Base-by-base conservation (phyloP, 2,113 vertebrate genomes). In the Cololabis saira region DNA sequence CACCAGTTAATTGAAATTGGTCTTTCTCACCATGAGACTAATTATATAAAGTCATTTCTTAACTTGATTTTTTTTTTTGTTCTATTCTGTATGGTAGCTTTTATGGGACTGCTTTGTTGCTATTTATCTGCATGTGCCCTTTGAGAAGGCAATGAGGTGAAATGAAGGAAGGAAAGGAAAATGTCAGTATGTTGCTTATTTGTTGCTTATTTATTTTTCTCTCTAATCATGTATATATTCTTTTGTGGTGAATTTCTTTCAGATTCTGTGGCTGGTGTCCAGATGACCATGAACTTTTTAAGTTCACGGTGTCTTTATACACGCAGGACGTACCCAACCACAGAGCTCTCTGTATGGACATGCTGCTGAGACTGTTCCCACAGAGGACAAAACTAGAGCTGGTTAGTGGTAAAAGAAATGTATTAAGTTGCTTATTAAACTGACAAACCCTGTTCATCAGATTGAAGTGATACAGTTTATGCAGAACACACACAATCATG, bases 281-380 rank as follows among this genome's bases (percentile, higher is more conserved):
- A 67, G 91, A 95, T 8, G 95, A 98, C 24, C 93, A 93, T 65
- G 91, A 95, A 85, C 73, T 89, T 51, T 97, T 95, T 80, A 92
- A 93, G 80, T 71, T 90, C 80, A 91, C 93, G 33, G 22, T 94
- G 69, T 81, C 73, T 65, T 93, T 95, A 66, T 98, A 98, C 78
- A 90, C 90, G 53, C 83, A 90, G 40, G 87, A 93, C 54, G 65
- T 94, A 8, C 81, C 78, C 76, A 92, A 93, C 76, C 90, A 93
- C 83, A 94, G 94, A 74, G 81, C 71, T 4, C 87, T 98, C 40
- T 96, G 90, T 83, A 89, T 95, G 27, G 95, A 98, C 76, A 90
- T 95, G 93, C 82, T 98, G 66, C 93, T 91, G 67, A 95, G 93
- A 82, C 78, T 93, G 61, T 93, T 98, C 69, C 95, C 95, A 53